These are phyloP conservation scores for Augochlora pura DNA, from an alignment of 1,140 invertebrate species.

Conservation along the genomic window DNA sequence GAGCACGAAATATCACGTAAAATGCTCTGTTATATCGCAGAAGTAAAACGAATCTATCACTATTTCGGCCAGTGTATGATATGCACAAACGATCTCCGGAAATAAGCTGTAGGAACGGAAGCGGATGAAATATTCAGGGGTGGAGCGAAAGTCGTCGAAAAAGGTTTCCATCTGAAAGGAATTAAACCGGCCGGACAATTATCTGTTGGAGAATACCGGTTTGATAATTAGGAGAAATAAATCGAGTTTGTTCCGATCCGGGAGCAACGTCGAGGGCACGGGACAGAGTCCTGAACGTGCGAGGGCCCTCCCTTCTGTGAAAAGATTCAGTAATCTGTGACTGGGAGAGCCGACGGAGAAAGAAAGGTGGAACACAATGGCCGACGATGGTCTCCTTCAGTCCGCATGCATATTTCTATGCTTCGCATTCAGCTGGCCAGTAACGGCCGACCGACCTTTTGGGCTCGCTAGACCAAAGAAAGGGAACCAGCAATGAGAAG, in stretches of 20 bases:
- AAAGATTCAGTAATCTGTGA: conserved; percentile 42
- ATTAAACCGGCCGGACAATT: background rate
- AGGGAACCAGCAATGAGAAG: conserved; percentile 26
- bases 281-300: conserved; percentile 3
- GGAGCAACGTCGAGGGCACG: background rate
- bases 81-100: no score
- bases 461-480: conserved; percentile 20
- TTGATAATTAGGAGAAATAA: background rate
- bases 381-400: conserved; percentile 33
- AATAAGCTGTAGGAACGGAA: no score
- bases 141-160: no score
- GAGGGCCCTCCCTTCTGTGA: background rate
- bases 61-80: no score
- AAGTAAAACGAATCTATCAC: no score
- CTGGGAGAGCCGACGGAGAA: background rate
- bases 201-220: no score
- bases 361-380: conserved; percentile 28
- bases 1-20: no score
- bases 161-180: no score
- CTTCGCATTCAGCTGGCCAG: conserved; percentile 37
- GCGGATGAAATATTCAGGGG: no score
- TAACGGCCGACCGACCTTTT: conserved; percentile 39
- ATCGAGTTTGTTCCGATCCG: background rate
- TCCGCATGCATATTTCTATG: conserved; percentile 42
- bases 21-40: no score